A percentile compares a stretch with the other conserved stretches of the same genome.
Conservation (phyloP, 2,888 invertebrate species). For the Erpobdella octoculata region DNA sequence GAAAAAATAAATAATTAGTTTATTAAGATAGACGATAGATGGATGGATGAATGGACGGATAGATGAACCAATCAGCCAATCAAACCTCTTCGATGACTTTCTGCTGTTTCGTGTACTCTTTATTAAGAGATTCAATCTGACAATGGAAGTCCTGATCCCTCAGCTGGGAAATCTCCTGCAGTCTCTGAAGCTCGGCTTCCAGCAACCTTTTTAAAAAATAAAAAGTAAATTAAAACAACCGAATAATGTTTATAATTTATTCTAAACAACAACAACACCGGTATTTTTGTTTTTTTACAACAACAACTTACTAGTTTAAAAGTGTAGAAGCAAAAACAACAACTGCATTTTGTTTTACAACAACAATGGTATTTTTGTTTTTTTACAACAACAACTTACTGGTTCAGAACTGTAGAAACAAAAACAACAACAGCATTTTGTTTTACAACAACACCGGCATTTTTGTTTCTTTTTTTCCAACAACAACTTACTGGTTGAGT, state of each 20-base stretch:
- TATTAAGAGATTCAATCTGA: conserved; percentile 69
- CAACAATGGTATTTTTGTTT: neutral
- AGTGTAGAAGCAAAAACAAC: neutral
- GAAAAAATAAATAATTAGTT: neutral
- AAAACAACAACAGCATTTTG: neutral
- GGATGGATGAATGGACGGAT: too few species aligned
- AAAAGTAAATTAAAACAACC: too few species aligned
- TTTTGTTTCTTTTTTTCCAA: neutral
- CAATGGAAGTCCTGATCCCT: conserved; percentile 60
- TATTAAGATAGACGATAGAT: neutral
- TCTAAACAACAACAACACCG: neutral
- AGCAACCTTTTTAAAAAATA: conserved; percentile 74
- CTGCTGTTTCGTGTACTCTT: conserved; percentile 76
- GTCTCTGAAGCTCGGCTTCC: conserved; percentile 75
- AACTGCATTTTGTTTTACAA: neutral
- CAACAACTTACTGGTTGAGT: conserved; percentile 66
- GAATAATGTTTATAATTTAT: too few species aligned
- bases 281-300: neutral
- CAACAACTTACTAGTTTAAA: neutral
- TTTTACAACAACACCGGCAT: neutral
- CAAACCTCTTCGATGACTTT: conserved; percentile 59
- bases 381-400: neutral
- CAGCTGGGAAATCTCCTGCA: conserved; percentile 57
- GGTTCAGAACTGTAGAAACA: neutral
- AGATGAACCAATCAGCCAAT: too few species aligned